Percentiles rank a stretch among this genome's conserved stretches.
Conservation (phyloP, 2,113 vertebrate species). For the Cheirogaleus medius region DNA sequence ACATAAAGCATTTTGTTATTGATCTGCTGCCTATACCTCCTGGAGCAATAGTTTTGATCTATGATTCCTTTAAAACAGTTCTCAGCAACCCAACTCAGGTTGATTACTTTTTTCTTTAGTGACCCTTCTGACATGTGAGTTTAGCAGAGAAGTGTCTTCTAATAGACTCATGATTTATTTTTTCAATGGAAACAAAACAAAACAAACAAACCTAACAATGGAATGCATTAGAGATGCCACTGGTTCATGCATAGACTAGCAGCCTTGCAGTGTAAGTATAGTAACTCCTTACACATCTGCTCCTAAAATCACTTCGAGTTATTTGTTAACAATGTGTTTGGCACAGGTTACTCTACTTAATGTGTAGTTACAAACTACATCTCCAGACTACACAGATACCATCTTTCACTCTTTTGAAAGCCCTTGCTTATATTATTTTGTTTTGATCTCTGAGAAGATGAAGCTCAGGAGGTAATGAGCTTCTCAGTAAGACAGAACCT, state of each 20-base stretch:
- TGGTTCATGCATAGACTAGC: not conserved
- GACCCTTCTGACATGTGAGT: not conserved
- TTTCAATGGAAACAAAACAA: not conserved
- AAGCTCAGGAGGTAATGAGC: not conserved
- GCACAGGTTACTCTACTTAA: not conserved
- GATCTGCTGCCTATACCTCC: not conserved
- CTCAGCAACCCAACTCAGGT: not conserved
- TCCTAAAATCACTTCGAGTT: not conserved
- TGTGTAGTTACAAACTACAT: not conserved
- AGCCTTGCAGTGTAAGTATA: not conserved
- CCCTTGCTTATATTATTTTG: not conserved
- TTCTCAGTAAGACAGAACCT: not conserved
- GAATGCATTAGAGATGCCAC: not conserved
- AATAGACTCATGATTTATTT: not conserved
- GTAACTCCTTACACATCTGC: not conserved
- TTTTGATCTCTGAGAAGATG: not conserved
- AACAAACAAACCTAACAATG: not conserved
- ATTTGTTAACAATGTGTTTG: not conserved
- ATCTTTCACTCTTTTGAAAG: not conserved
- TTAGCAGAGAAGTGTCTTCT: not conserved
- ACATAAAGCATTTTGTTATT: not conserved
- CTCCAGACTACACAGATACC: not conserved
- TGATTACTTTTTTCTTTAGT: not conserved
- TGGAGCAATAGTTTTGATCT: not conserved
- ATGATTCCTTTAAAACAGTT: conserved; percentile 7